Evolutionary conservation across 92 coral and sea anemone species (phyloP).

Genomic region (Epizoanthus fatuus): DNA sequence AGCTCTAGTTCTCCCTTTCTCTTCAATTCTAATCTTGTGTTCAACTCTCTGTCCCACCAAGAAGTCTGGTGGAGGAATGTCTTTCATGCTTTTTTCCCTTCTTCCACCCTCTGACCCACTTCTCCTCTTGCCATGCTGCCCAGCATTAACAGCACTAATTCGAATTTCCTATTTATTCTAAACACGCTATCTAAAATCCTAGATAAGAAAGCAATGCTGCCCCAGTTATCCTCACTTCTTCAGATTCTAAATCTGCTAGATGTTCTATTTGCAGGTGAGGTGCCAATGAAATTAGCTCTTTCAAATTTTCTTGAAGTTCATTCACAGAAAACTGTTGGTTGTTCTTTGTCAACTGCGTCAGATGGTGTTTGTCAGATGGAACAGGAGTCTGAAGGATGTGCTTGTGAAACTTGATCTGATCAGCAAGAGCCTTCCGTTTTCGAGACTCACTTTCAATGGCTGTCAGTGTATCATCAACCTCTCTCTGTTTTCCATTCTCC

Average conservation of each 20-base stretch:
- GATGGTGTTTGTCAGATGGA: not conserved
- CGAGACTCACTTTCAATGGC: not conserved
- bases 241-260: slow-evolving; percentile 9
- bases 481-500: slow-evolving; percentile 8
- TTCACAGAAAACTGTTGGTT: not conserved
- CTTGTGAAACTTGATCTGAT: slow-evolving; percentile 4
- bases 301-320: slow-evolving; percentile 1
- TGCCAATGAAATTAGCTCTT: slow-evolving; percentile 7
- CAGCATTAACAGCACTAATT: no score
- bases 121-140: no score
- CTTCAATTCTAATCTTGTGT: slow-evolving; percentile 1
- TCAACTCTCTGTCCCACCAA: slow-evolving; percentile 20
- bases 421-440: slow-evolving; percentile 7
- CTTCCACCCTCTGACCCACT: not conserved
- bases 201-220: slow-evolving; percentile 27
- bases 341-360: not conserved
- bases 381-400: slow-evolving; percentile 16
- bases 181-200: no score
- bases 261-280: slow-evolving; percentile 30
- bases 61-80: not conserved
- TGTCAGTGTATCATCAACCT: not conserved
- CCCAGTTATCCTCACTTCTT: not conserved
- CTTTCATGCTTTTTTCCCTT: not conserved
- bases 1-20: slow-evolving; percentile 21
- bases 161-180: no score